Evolutionary conservation across 2,797 vertebrate species (phyloP).

Genomic region (Falco biarmicus): DNA sequence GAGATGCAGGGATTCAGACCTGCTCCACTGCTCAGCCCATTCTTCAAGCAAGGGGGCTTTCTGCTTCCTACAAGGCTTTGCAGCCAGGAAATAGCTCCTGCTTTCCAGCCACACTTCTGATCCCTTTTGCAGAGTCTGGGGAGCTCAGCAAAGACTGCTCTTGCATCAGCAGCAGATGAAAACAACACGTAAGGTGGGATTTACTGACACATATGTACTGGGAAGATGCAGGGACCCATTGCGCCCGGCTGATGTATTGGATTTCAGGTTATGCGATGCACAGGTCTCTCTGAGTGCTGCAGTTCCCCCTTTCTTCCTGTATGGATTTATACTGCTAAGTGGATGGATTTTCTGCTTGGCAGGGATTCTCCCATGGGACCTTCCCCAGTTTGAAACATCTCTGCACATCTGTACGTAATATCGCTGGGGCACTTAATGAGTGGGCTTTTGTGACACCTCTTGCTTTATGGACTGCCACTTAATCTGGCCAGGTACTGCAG

Average conservation of each 20-base stretch:
- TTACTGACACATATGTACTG: constrained; percentile 40
- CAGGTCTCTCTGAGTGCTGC: constrained; percentile 19
- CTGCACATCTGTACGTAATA: constrained; percentile 56
- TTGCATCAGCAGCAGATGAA: neutral
- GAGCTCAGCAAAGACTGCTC: neutral
- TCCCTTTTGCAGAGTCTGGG: neutral
- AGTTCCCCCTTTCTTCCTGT: constrained; percentile 66
- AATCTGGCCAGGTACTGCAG: rapidly evolving
- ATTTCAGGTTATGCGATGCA: constrained; percentile 56
- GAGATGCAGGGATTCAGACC: neutral
- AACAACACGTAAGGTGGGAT: constrained; percentile 49
- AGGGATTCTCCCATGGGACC: constrained; percentile 33
- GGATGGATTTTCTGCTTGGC: constrained; percentile 70
- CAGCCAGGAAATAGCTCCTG: neutral
- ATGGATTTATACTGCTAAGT: constrained; percentile 61
- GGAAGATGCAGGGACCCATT: constrained; percentile 2
- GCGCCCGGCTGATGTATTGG: constrained; percentile 18
- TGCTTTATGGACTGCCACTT: constrained; percentile 16
- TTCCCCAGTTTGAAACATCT: constrained; percentile 51
- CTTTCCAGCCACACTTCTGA: neutral
- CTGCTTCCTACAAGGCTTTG: neutral
- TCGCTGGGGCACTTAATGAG: constrained; percentile 1
- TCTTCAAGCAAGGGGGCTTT: neutral
- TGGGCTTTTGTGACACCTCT: neutral
- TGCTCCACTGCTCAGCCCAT: neutral